phyloP scores from a whole-genome alignment of 2,113 vertebrate species.

The Notothenia rossii region DNA sequence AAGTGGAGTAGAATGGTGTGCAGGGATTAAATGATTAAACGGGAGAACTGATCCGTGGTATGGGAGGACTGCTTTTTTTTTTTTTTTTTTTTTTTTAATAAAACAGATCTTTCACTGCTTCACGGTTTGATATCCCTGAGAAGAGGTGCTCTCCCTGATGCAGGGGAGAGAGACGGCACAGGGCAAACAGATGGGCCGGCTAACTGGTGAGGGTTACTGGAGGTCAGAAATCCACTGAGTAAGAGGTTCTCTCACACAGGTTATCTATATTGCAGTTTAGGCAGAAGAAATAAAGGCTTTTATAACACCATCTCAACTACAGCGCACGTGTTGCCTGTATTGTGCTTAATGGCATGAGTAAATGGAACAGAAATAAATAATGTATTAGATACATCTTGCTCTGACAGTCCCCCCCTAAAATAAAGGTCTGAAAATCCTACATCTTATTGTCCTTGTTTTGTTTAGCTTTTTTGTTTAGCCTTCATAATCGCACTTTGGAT shows the following conservation, averaged over 20 bases:
- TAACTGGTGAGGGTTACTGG: slow-evolving; percentile 46
- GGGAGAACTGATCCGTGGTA: slow-evolving; percentile 81
- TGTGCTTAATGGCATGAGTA: not conserved
- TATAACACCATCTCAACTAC: not conserved
- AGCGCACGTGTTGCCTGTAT: not conserved
- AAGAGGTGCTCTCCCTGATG: slow-evolving; percentile 68
- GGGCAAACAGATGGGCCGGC: slow-evolving; percentile 5
- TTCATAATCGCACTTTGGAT: not conserved
- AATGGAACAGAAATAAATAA: not conserved
- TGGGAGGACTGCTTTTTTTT: slow-evolving; percentile 63
- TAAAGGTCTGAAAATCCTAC: not conserved
- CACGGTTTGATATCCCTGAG: slow-evolving; percentile 85
- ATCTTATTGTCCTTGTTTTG: not conserved
- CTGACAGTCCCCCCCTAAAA: not conserved
- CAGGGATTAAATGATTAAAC: slow-evolving; percentile 76
- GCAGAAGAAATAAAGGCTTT: not conserved
- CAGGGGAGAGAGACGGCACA: slow-evolving; percentile 25
- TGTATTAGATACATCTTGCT: not conserved
- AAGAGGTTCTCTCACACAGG: no score
- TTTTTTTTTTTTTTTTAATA: slow-evolving; percentile 69
- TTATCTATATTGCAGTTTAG: not conserved
- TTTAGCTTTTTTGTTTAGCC: not conserved
- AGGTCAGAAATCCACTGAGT: slow-evolving; percentile 37
- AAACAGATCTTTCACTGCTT: slow-evolving; percentile 78
- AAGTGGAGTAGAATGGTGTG: slow-evolving; percentile 71